Evolutionary conservation across 37 sponge, comb jelly and placozoan genomes (phyloP), one percentile per base, ranked within the genome.

Genomic region (Mnemiopsis leidyi): DNA sequence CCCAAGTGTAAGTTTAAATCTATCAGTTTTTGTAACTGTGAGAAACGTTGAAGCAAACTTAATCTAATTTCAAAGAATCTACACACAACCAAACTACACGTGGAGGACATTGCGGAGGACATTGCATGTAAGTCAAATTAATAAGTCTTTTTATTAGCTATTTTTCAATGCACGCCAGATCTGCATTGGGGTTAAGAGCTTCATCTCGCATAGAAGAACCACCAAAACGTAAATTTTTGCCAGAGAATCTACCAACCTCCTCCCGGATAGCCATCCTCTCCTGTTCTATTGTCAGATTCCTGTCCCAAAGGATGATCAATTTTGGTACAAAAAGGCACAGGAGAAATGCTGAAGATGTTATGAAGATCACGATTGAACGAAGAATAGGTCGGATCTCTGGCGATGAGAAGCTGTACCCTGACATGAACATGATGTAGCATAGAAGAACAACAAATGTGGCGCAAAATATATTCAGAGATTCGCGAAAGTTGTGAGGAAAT

Each of bases 401-500:
- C 38, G 38, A 26, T 5, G 82, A 31, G 5, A 79, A 21, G 36
- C 16, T 79, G 38, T 79, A 79, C 37, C 82, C 82, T 5, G 38
- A 21, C 82, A 79, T 20, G 37, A 79, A 79, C 82, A 79, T 79
- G 35, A 79, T 38, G 23, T 20, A 79, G 7, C 82, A 31, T 1
- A 79, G 82, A 7, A 79, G 82, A 26, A 79, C 82, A 3, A 79
- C 21, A 7, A 31, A 31, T 1, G 82, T 79, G 34, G 82, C 82
- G 35, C 38, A 36, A 38, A 31, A 79, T 36, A 79, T 79, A 38
- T 79, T 79, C 23, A 79, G 82, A 9, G 82, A 36, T 23, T 79
- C 82, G 20, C 37, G 3, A 38, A 79, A 79, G 82, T 79, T 79
- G 82, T 79, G 82, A 1, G 82, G 82, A 38, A 79, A 79, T 7